Conservation (phyloP, 2,113 vertebrate species). For the Agapornis roseicollis region DNA sequence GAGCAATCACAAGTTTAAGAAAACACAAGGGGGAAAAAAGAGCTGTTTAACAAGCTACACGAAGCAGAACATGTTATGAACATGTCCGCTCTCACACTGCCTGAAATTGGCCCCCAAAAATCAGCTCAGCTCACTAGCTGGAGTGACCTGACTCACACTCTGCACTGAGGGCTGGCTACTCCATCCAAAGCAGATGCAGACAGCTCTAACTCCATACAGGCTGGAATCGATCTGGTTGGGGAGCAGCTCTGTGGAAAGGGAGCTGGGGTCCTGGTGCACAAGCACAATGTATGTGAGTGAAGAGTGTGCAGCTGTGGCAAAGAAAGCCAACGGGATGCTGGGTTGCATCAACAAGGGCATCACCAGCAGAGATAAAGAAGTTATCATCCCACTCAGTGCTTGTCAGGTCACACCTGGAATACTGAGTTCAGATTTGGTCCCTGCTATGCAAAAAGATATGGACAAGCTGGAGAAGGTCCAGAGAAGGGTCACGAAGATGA, state of each 20-base stretch:
- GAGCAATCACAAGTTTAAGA: conserved; percentile 24
- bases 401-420: neutral
- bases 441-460: neutral
- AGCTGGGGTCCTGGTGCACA: neutral
- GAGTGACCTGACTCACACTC: neutral
- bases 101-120: neutral
- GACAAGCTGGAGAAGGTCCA: neutral
- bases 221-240: neutral
- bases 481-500: neutral
- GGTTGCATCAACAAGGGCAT: neutral
- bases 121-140: neutral
- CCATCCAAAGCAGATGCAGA: neutral
- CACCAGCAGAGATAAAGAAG: neutral
- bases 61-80: neutral
- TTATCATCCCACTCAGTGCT: neutral
- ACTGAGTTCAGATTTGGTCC: neutral
- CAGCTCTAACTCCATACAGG: neutral
- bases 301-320: neutral
- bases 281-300: neutral
- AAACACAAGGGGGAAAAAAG: neutral
- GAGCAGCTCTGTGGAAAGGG: neutral
- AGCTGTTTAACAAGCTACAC: neutral
- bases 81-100: neutral
- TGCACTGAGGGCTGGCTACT: neutral
- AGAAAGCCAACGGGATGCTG: neutral